Base-by-base conservation (phyloP, 2,888 invertebrate species). In the Kuschelorhynchus macadamiae region DNA sequence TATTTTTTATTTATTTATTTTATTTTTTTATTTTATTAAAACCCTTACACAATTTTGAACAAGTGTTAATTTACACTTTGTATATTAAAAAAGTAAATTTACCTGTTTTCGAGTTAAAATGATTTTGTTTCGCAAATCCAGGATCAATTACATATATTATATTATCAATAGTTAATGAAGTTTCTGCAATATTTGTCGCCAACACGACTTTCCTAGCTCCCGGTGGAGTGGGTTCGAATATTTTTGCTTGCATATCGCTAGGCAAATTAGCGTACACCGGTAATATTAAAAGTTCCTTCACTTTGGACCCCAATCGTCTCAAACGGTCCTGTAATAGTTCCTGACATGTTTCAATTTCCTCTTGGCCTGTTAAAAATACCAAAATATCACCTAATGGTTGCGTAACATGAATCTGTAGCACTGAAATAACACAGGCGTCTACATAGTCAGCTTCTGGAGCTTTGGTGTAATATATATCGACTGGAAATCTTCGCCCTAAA, bases 401-500 rank as follows among this genome's bases (percentile, higher is more conserved):
- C 0, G 98, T 98, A 4, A 97, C 94, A 84, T 99, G 99, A 75
- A 99, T 99, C 85, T 99, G 99, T 72, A 99, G 86, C 25, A 99
- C 91, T 0, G 98, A 96, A 0, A 97, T 96, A n/a, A 98, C 97
- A 81, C 96, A 93, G 0, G 98, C 98, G 83, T 99, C 98, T 49
- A 99, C 92, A 82, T 98, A 99, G 86, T 99, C 98, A 1, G 98
- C 98, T 85, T 99, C 99, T 0, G 99, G 99, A 0, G 98, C 98
- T 86, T 97, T 97, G 0, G 99, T 99, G 81, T 99, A 99, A 83
- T 96, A 99, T 78, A 99, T 97, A 81, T 99, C 96, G 0, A 99
- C 99, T 1, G 98, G 98, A 86, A 95, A 98, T 73, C 98, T 71
- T 30, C 83, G 76, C n/a, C 99, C 70, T 70, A 25, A 64, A 69